These are phyloP conservation scores for Crypturellus undulatus DNA, from an alignment of 2,113 vertebrate species.

Conservation along the genomic window DNA sequence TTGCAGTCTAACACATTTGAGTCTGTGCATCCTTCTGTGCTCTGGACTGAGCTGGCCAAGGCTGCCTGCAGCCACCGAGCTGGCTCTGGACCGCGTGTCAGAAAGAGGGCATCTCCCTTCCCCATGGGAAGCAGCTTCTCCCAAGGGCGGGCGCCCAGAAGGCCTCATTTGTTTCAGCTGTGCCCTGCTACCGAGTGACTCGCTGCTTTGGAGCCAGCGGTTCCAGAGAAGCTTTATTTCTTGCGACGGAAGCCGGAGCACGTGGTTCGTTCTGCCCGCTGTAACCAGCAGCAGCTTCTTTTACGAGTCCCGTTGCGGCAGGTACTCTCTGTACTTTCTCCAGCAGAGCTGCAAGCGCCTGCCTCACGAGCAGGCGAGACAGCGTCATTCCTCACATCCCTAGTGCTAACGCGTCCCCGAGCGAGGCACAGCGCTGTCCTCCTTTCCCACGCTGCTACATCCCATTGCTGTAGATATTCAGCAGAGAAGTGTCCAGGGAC, in stretches of 20 bases:
- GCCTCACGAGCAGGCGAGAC: neutral
- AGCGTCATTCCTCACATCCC: neutral
- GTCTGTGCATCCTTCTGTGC: neutral
- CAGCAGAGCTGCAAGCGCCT: neutral
- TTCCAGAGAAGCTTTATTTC: neutral
- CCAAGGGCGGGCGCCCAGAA: neutral
- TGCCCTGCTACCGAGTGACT: neutral
- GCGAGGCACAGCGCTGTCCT: fast-evolving
- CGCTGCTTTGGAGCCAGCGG: neutral
- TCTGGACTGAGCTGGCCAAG: neutral
- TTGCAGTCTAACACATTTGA: neutral
- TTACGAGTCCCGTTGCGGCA: neutral
- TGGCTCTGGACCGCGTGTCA: neutral
- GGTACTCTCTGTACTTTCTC: fast-evolving
- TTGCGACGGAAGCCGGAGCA: neutral
- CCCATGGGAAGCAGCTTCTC: neutral
- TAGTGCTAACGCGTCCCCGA: neutral
- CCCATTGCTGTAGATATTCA: neutral
- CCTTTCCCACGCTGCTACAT: neutral
- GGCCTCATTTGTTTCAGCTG: neutral
- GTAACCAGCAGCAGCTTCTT: neutral
- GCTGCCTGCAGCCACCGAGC: neutral
- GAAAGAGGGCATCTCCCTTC: neutral
- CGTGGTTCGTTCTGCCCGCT: neutral
- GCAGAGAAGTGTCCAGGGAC: neutral